Evolutionary conservation across 2,888 invertebrate species (phyloP).

Genomic region (Lycophotia porphyrea): DNA sequence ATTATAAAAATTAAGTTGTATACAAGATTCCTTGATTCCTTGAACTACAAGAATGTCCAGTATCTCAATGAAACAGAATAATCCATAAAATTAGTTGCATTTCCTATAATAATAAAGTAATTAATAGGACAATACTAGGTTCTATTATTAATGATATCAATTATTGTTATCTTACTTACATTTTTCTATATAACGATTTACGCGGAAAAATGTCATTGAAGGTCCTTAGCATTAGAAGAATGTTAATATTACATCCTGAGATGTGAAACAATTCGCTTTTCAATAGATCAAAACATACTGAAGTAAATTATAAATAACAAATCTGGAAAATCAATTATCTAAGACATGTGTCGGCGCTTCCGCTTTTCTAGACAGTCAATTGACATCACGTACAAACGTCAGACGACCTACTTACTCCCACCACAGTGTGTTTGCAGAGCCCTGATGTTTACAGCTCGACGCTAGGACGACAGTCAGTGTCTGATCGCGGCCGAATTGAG

Average conservation of each 20-base stretch:
- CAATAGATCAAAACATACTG: not conserved
- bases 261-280: not conserved
- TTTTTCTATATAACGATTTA: constrained; percentile 18
- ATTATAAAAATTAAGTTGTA: constrained; percentile 28
- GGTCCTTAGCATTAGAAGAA: constrained; percentile 6
- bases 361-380: too few relatives aligned
- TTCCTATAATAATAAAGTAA: constrained; percentile 37
- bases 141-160: constrained; percentile 30
- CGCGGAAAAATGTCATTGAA: constrained; percentile 24
- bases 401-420: too few relatives aligned
- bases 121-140: constrained; percentile 21
- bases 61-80: constrained; percentile 46
- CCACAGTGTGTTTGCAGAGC: too few relatives aligned
- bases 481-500: too few relatives aligned
- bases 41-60: constrained; percentile 11
- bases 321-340: not conserved
- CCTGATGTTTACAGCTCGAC: too few relatives aligned
- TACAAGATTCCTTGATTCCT: too few relatives aligned
- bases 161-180: not conserved
- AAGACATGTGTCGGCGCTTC: too few relatives aligned
- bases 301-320: not conserved
- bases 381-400: too few relatives aligned
- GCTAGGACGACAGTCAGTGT: too few relatives aligned
- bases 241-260: not conserved
- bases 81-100: constrained; percentile 38